These are phyloP conservation scores for Brachypodius melanocephalos DNA, from an alignment of 2,113 vertebrate species.

Conservation along the genomic window DNA sequence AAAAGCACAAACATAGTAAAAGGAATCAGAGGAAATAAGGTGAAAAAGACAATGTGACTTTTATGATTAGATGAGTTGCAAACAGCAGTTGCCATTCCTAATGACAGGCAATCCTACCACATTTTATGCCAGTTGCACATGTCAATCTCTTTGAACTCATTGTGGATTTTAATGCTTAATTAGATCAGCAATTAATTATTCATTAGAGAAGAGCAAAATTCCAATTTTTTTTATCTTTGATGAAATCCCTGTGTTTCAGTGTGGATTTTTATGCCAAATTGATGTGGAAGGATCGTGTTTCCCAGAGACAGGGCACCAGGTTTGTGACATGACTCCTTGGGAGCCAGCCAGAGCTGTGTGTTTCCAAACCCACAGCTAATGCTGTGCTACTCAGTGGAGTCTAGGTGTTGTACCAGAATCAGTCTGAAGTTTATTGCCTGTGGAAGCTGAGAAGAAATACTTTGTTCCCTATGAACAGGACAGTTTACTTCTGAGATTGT, in stretches of 20 bases:
- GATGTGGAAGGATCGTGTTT: not conserved
- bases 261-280: not conserved
- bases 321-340: not conserved
- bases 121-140: not conserved
- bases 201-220: not conserved
- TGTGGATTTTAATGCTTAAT: not conserved
- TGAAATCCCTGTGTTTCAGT: not conserved
- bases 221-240: not conserved
- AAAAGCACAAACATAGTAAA: rapidly evolving
- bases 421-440: not conserved
- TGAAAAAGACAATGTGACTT: not conserved
- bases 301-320: not conserved
- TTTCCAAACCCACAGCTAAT: not conserved
- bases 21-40: not conserved
- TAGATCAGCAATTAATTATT: not conserved
- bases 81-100: not conserved
- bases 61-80: not conserved
- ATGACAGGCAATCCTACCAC: not conserved
- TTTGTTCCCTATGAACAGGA: not conserved
- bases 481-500: not conserved
- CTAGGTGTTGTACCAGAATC: not conserved
- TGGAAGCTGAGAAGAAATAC: not conserved
- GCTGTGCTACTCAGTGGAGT: not conserved
- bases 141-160: not conserved
- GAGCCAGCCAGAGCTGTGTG: not conserved